Base-by-base conservation (phyloP, 1,140 invertebrate species). In the Trichogramma pretiosum region DNA sequence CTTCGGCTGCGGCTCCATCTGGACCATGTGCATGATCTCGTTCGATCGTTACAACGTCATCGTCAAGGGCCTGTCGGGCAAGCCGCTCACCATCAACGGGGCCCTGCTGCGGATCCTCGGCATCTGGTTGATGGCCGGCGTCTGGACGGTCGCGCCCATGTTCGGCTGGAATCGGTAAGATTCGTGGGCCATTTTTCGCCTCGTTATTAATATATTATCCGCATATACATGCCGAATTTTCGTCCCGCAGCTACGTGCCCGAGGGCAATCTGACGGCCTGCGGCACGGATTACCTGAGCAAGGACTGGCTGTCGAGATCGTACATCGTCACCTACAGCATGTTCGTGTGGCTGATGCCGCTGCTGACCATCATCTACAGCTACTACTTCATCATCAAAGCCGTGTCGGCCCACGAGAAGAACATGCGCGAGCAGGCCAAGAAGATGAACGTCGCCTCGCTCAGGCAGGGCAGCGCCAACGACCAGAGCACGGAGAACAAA, bases 41-140 rank as follows among this genome's bases (percentile, higher is more conserved):
- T 72, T 86, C 40, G 87, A 91, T 62, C 72, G 87, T 48, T 91
- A 89, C 70, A 87, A 87, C 56, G 87, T 90, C 40, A 91, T 92
- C 56, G 85, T 89, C 2, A 87, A 86, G 60, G 60, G 59, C 51
- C 46, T 50, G 55, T 74, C 79, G 10, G 81, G 77, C 3, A 78
- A 75, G 49, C 81, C 81, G 17, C 66, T 87, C 68, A 84, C 80
- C 30, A 80, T 80, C 56, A 80, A 78, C 35, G 76, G 77, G 54
- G 82, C 82, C 28, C 64, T 85, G 46, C 56, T 82, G 5, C 75
- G 81, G 57, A 82, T 87, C 17, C 60, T 84, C 3, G 72, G 75
- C 14, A 80, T 85, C 37, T 88, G 85, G 85, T 44, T 70, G 1
- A 82, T 81, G 66, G 75, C 81, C 5, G 65, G 77, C 33, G 73